Conservation (phyloP, 1,140 invertebrate genomes). For the Apis florea region DNA sequence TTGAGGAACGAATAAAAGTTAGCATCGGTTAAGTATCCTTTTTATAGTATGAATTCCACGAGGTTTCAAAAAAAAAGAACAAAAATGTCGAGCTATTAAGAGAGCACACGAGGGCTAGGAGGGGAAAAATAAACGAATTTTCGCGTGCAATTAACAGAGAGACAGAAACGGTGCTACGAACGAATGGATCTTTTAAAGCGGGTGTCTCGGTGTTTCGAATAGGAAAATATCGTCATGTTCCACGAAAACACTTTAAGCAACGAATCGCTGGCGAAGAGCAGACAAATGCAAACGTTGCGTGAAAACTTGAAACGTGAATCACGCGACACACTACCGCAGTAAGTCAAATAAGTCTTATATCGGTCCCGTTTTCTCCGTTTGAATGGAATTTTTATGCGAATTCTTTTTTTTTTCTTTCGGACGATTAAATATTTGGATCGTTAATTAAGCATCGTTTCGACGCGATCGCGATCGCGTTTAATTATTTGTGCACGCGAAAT, state of each 20-base stretch:
- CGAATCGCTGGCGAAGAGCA: slow-evolving; percentile 2
- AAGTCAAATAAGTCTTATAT: slow-evolving; percentile 37
- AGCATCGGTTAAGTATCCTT: not conserved
- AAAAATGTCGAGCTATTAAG: not conserved
- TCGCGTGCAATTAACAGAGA: not conserved
- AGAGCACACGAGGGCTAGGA: not conserved
- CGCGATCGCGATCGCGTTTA: no score
- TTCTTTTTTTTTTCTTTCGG: no score
- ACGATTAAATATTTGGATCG: not conserved
- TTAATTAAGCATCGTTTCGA: not conserved
- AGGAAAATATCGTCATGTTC: not conserved
- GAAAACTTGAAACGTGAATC: not conserved
- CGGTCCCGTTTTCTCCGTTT: slow-evolving; percentile 11
- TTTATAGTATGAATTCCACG: not conserved
- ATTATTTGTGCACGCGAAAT: not conserved
- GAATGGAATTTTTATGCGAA: slow-evolving; percentile 18
- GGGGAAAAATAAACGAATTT: not conserved
- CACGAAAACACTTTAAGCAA: slow-evolving; percentile 1
- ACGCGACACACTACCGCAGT: slow-evolving; percentile 29
- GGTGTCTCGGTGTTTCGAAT: not conserved
- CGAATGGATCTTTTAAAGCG: not conserved
- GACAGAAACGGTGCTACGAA: not conserved
- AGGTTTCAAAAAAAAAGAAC: not conserved
- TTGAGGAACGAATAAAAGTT: not conserved
- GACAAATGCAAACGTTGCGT: slow-evolving; percentile 37